Evolutionary conservation across 2,113 vertebrate genomes (phyloP).

Genomic region (Seriola quinqueradiata): DNA sequence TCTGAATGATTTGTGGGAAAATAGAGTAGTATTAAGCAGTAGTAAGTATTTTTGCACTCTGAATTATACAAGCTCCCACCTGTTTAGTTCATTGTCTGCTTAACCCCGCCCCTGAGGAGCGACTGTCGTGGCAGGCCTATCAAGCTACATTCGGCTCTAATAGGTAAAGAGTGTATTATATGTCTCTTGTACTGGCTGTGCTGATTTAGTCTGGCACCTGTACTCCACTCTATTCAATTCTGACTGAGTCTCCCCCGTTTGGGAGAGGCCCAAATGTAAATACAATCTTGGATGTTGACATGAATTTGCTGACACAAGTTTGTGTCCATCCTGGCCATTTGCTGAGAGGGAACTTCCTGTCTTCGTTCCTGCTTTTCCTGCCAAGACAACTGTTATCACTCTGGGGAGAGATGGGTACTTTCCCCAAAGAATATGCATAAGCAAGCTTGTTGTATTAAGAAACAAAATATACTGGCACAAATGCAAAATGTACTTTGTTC

Average conservation of each 20-base stretch:
- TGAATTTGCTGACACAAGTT: slow-evolving; percentile 52
- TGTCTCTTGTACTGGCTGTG: background rate
- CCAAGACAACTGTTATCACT: slow-evolving; percentile 50
- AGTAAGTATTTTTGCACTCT: background rate
- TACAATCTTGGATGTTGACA: slow-evolving; percentile 55
- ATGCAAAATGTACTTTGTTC: background rate
- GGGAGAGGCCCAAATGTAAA: slow-evolving; percentile 48
- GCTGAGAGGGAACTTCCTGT: slow-evolving; percentile 66
- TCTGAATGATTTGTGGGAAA: slow-evolving; percentile 16
- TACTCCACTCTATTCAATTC: background rate
- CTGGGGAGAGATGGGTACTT: slow-evolving; percentile 32
- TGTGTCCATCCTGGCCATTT: slow-evolving; percentile 53
- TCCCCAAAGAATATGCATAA: slow-evolving; percentile 32
- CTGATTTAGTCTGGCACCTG: background rate
- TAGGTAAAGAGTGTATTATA: background rate
- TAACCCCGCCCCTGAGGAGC: background rate
- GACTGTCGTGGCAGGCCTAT: background rate
- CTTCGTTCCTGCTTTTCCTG: slow-evolving; percentile 44
- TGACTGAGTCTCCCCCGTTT: background rate
- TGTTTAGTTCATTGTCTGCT: background rate
- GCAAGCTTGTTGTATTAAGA: background rate
- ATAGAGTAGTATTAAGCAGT: background rate
- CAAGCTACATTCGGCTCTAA: too few species aligned
- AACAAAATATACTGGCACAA: background rate
- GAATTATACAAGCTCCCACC: slow-evolving; percentile 3